Evolutionary conservation across 2,888 invertebrate genomes (phyloP).

Genomic region (Pelosia muscerda): DNA sequence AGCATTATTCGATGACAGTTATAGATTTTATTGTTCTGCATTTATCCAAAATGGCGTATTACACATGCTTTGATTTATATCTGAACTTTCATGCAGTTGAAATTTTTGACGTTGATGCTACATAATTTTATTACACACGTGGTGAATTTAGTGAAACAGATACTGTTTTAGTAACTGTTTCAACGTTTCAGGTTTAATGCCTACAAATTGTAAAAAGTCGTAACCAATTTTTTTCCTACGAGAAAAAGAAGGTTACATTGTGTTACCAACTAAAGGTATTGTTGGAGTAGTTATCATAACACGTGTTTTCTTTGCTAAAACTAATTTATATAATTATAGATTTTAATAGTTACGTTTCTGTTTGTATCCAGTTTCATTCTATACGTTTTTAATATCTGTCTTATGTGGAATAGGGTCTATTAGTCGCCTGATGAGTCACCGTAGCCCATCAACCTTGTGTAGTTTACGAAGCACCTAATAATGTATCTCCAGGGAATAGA

Average conservation of each 20-base stretch:
- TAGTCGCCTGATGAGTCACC: neutral
- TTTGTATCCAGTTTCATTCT: neutral
- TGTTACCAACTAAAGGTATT: no score
- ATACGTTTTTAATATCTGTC: neutral
- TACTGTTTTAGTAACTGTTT: neutral
- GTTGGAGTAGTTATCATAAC: no score
- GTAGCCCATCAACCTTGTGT: neutral
- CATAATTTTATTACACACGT: neutral
- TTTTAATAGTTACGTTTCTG: neutral
- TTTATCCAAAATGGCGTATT: constrained; percentile 42
- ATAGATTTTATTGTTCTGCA: constrained; percentile 69
- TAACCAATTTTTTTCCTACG: no score
- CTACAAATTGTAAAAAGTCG: neutral
- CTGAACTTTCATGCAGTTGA: neutral
- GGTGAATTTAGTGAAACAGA: neutral
- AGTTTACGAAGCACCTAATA: neutral
- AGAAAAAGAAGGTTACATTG: no score
- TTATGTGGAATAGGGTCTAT: neutral
- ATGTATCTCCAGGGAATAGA: neutral
- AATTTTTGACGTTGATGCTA: neutral
- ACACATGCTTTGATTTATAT: constrained; percentile 13
- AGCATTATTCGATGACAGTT: constrained; percentile 81
- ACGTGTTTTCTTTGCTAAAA: no score
- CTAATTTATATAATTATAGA: no score
- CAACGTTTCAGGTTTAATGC: neutral